These are phyloP conservation scores for Ariopsis seemanni DNA, from an alignment of 2,113 vertebrate species.

Conservation along the genomic window DNA sequence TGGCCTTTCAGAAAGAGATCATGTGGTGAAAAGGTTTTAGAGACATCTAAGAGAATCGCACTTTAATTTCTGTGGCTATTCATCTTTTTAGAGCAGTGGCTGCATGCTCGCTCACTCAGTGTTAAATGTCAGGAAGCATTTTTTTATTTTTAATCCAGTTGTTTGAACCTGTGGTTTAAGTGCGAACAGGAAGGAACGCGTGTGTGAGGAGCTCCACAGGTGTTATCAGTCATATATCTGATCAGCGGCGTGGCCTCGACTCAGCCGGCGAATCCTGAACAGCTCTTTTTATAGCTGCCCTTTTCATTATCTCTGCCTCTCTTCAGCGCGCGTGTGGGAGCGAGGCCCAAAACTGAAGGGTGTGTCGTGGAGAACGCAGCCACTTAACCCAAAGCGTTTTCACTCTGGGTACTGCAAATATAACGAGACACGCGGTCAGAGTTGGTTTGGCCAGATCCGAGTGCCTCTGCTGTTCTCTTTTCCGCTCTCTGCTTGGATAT, in stretches of 20 bases:
- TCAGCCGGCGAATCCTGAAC: conserved; percentile 3
- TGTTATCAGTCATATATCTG: conserved; percentile 11
- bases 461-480: neutral
- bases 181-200: neutral
- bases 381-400: conserved; percentile 40
- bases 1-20: neutral
- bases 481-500: no score
- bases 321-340: conserved; percentile 8
- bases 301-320: conserved; percentile 48
- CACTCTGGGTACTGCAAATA: conserved; percentile 4
- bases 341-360: conserved; percentile 24
- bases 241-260: neutral
- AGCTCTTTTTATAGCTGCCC: conserved; percentile 44
- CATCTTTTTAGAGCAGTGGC: neutral
- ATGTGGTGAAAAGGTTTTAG: neutral
- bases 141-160: neutral
- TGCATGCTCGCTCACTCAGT: neutral
- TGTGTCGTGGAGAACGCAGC: conserved; percentile 25
- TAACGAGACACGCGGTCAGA: neutral
- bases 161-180: neutral
- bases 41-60: neutral
- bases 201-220: conserved; percentile 12
- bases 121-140: neutral
- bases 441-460: neutral
- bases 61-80: neutral